Base-by-base conservation (phyloP, 2,113 vertebrate species). In the Rhadina sibilatrix region DNA sequence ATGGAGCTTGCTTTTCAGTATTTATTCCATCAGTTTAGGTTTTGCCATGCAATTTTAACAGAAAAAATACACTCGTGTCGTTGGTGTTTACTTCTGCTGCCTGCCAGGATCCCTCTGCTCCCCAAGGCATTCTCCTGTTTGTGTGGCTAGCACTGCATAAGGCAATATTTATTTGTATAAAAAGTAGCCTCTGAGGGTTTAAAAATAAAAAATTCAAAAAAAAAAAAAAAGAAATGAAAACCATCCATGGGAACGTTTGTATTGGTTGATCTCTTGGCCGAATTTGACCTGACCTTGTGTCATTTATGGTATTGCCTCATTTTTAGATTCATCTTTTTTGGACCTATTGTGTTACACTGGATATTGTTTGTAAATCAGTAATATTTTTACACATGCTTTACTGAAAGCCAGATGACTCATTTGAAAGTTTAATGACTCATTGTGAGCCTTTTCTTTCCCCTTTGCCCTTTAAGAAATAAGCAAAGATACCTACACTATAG, bases 341-440 rank as follows among this genome's bases (percentile, higher is more conserved):
- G 96, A 93, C 59, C 96, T 71, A 95, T 96, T 97, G 96, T 96
- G 93, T 96, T 96, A 38, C 72, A 35, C 95, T 96, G 92, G 96
- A 96, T 94, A 94, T 96, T 97, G 93, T 97, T 97, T 97, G 94
- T 96, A 93, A 90, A 81, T 93, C 47, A 92, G 96, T 90, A 93
- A 96, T 97, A 96, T 97, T 97, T 97, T 97, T 97, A 94, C 94
- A 93, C 96, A 93, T 83, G 95, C 77, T 91, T 96, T 96, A 96
- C 94, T 96, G 96, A 96, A 96, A 97, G 94, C 93, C 94, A 86
- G 92, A 92, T 95, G 96, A 97, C 79, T 96, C 94, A 96, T 82
- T 87, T 94, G 83, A 94, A 96, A 90, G 90, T 94, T 95, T 94
- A 95, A 93, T 96, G 96, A 96, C 94, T 97, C 96, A 92, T 83